Evolutionary conservation across 2,797 vertebrate species (phyloP).

Genomic region (Alexandromys oeconomus): DNA sequence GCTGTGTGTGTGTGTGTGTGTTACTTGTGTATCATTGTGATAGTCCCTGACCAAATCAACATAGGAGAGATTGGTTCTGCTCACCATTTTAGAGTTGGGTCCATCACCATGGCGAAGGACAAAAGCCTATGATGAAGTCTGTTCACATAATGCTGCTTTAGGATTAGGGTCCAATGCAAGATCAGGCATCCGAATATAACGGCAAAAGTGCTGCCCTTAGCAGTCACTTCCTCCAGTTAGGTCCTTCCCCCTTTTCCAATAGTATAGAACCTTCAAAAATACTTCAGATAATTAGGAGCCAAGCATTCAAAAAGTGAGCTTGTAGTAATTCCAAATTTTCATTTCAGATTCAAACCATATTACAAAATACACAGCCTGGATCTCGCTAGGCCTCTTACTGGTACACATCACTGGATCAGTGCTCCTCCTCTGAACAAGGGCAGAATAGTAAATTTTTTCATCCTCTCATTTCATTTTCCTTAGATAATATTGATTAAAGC

Average conservation of each 20-base stretch:
- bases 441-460: not conserved
- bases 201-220: not conserved
- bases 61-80: not conserved
- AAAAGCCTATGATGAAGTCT: not conserved
- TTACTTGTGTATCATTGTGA: not conserved
- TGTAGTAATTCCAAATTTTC: not conserved
- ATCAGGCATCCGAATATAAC: not conserved
- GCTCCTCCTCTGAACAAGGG: not conserved
- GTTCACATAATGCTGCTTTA: not conserved
- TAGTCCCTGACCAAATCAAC: not conserved
- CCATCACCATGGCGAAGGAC: not conserved
- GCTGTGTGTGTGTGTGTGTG: no score
- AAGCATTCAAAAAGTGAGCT: not conserved
- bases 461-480: not conserved
- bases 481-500: not conserved
- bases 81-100: not conserved
- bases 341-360: not conserved
- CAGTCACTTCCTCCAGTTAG: not conserved
- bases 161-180: not conserved
- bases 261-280: not conserved
- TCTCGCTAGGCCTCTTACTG: not conserved
- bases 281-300: not conserved
- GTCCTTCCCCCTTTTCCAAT: fast-evolving
- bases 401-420: not conserved
- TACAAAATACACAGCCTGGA: not conserved